Base-by-base conservation (phyloP, 2,797 vertebrate genomes). In the Triplophysa bombifrons region DNA sequence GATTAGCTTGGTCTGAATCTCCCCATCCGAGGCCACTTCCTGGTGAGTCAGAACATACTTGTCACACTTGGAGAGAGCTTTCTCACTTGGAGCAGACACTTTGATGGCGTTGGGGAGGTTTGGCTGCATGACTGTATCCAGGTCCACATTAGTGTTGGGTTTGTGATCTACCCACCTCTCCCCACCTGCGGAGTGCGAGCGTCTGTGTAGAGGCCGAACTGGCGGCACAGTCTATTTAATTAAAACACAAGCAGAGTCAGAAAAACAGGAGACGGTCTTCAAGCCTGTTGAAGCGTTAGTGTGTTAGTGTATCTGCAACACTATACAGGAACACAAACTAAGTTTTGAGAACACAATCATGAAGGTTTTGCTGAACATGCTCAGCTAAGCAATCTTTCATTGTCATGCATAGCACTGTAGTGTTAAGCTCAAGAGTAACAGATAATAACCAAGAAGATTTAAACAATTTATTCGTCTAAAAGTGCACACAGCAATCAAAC, bases 101-200 rank as follows among this genome's bases (percentile, higher is more conserved):
- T 95, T 96, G 93, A 99, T 96, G 90, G 98, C 88, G 0, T 96
- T 93, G 56, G 95, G 95, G 74, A 99, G 91, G 19, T 94, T 91
- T 0, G 96, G 96, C 93, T 98, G 96, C 93, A 99, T 89, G 86
- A 99, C 90, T 0, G 97, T 98, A 13, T 95, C 97, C 72, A 96
- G 90, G 69, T 97, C 96, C 86, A 99, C 78, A 10, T 91, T 96
- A 65, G 92, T 93, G 25, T 93, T 58, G 1, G 98, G 97, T 48
- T 96, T 97, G 82, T 98, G 97, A 90, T 98, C 97, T 76, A 99
- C 96, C 97, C 97, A 99, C 88, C 95, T 93, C 91, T 97, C 97
- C 4, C 86, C 92, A 17, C 96, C 96, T 0, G 96, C 96, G 0
- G 96, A 98, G 86, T 93, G 93, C 0, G 96, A 99, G 14, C 95